These are phyloP conservation scores for Coturnix japonica DNA, from an alignment of 2,113 vertebrate genomes.

Conservation along the genomic window DNA sequence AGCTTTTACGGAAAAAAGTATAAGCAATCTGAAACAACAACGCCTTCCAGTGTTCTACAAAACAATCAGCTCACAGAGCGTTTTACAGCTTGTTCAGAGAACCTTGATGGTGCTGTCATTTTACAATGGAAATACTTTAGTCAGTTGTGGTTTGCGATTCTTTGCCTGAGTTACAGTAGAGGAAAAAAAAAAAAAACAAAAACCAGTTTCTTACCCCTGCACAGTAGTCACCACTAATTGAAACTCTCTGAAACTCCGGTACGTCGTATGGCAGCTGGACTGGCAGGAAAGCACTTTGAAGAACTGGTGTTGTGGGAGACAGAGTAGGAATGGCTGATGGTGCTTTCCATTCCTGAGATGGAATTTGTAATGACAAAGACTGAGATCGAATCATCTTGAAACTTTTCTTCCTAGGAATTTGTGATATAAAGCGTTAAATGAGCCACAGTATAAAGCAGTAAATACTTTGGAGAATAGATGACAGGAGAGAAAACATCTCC, in stretches of 20 bases:
- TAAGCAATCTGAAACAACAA: not conserved
- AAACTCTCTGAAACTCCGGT: slow-evolving; percentile 95
- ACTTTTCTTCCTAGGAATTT: slow-evolving; percentile 88
- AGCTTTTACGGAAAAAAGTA: not conserved
- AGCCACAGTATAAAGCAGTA: slow-evolving; percentile 35
- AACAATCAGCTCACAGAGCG: not conserved
- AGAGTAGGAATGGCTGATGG: slow-evolving; percentile 65
- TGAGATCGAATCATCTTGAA: slow-evolving; percentile 94
- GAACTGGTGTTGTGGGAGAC: slow-evolving; percentile 67
- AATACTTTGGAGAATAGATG: slow-evolving; percentile 1
- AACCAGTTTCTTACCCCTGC: slow-evolving; percentile 87
- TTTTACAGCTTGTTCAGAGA: not conserved
- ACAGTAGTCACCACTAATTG: slow-evolving; percentile 96
- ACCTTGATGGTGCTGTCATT: not conserved
- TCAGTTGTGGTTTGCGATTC: not conserved
- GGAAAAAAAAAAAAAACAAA: not conserved
- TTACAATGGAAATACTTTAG: not conserved
- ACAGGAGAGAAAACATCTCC: not conserved
- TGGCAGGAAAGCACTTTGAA: slow-evolving; percentile 26
- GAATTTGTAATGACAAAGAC: slow-evolving; percentile 89
- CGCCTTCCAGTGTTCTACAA: not conserved
- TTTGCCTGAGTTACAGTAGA: not conserved
- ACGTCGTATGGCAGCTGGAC: slow-evolving; percentile 69
- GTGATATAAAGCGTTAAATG: slow-evolving; percentile 58
- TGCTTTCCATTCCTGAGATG: slow-evolving; percentile 77